Percentiles rank a stretch among this genome's conserved stretches.
These are phyloP conservation scores for human (Homo sapiens) DNA, from an alignment of 2,113 vertebrate genomes.

Conservation along the genomic window GRCh38 chr14:102878001-102878500, in stretches of 20 bases:
- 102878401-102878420: neutral
- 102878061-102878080: slow-evolving; percentile 11
- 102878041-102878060: slow-evolving; percentile 48
- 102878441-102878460: neutral
- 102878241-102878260: neutral
- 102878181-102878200: neutral
- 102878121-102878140: slow-evolving; percentile 28
- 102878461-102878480: neutral
- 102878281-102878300: too few relatives aligned
- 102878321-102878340: neutral
- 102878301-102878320: accelerated
- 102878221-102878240: neutral
- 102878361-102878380: too few relatives aligned
- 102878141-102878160: slow-evolving; percentile 9
- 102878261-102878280: neutral
- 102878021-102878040: slow-evolving; percentile 29
- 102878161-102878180: neutral
- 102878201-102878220: accelerated
- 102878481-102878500: neutral
- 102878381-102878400: too few relatives aligned
- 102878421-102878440: too few relatives aligned
- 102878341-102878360: neutral
- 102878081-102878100: slow-evolving; percentile 37
- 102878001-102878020: slow-evolving; percentile 21
- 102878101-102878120: slow-evolving; percentile 27